Percentiles rank a stretch among this genome's conserved stretches.
phyloP scores from a whole-genome alignment of 2,797 vertebrate genomes.

The Rallus crepitans region DNA sequence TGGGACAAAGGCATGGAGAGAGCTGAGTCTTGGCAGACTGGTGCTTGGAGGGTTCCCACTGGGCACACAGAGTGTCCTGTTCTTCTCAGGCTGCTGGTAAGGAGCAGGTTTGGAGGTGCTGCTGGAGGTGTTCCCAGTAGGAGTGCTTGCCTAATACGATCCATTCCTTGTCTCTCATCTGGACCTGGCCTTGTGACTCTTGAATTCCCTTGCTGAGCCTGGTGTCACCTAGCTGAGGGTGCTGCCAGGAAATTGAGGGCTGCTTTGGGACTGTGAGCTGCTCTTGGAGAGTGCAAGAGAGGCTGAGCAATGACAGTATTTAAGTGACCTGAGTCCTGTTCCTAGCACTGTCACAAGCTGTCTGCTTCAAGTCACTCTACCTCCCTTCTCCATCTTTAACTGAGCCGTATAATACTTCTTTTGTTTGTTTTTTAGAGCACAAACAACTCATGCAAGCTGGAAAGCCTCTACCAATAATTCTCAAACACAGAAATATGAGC shows the following conservation, averaged over 20 bases:
- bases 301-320: background rate
- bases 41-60: background rate
- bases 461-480: background rate
- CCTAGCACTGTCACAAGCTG: background rate
- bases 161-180: background rate
- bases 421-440: slow-evolving; percentile 34
- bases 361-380: background rate
- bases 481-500: slow-evolving; percentile 17
- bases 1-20: background rate
- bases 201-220: background rate
- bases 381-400: background rate
- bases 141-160: background rate
- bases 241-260: background rate
- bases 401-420: background rate
- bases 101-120: background rate
- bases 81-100: background rate
- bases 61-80: background rate
- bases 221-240: background rate
- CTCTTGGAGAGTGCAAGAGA: background rate
- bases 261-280: background rate
- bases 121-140: background rate
- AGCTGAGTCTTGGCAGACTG: background rate
- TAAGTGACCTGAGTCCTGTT: background rate
- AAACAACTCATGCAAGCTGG: background rate
- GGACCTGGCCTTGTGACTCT: background rate